Evolutionary conservation across 2,888 invertebrate genomes (phyloP), one percentile per base, ranked within the genome.

Genomic region (Meiosimyza platycephala): DNA sequence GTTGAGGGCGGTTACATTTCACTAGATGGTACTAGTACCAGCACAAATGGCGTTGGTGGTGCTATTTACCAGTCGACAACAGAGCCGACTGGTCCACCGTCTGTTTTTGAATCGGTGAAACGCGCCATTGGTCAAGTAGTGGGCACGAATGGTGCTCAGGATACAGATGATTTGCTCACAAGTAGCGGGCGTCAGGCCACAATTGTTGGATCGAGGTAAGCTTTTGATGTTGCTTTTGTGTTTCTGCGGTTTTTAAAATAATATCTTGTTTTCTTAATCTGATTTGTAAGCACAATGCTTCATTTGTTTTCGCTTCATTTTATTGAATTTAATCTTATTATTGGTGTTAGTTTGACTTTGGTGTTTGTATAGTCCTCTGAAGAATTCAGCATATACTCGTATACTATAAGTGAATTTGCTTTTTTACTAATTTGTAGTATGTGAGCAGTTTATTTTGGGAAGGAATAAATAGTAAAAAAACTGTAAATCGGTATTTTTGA

Each of bases 61-160:
- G 82, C 85, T 78, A 87, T 88, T 77, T 88, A 88, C 81, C 87
- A 88, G 79, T 84, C 87, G 76, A 88, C 88, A 78, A 88, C 88
- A 82, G 87, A 88, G 80, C 87, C 88, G 69, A 82, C 84, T 63
- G 84, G 85, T 65, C 83, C 87, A 72, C 84, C 84, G 75, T 86
- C 88, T 71, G 86, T 87, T 15, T 86, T 87, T 75, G 86, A 85
- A 77, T 85, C 86, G 72, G 80, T 88, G 72, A 87, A 87, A 78
- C 83, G 87, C 76, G 87, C 84, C 11, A 84, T 88, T 77, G 87
- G 87, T 73, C 86, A 87, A 78, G 87, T 86, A 77, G 86, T 87
- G 80, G 86, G 87, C 79, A 83, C 84, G 75, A 80, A 79, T 72
- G 77, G 77, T 59, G 80, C 82, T 54, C 79, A 80, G 77, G 82